Evolutionary conservation across 2,888 invertebrate species (phyloP).

Genomic region (Seira ritae): DNA sequence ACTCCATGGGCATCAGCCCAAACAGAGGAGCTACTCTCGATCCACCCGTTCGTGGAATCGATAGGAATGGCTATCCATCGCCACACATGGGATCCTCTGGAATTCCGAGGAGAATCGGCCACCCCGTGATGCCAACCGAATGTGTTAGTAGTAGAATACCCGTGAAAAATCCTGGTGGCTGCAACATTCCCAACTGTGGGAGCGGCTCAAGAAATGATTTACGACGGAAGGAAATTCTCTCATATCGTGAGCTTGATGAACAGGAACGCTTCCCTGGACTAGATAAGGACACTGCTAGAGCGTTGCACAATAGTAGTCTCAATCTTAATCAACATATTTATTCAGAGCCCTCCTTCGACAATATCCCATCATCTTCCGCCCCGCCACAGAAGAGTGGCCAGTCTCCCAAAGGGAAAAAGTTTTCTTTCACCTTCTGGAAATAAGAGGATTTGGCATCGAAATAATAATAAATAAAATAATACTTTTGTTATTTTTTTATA

Average conservation of each 20-base stretch:
- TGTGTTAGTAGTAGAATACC: slow-evolving; percentile 45
- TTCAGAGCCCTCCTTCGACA: slow-evolving; percentile 72
- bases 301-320: slow-evolving; percentile 73
- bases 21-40: slow-evolving; percentile 39
- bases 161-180: slow-evolving; percentile 40
- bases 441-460: too few species aligned
- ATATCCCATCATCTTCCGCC: slow-evolving; percentile 36
- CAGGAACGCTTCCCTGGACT: slow-evolving; percentile 79
- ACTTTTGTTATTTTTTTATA: too few species aligned
- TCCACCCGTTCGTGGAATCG: slow-evolving; percentile 28
- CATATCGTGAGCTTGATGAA: slow-evolving; percentile 78
- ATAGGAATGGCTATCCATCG: slow-evolving; percentile 45
- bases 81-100: slow-evolving; percentile 53
- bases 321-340: slow-evolving; percentile 73
- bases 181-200: slow-evolving; percentile 42
- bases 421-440: slow-evolving; percentile 73
- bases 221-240: slow-evolving; percentile 56
- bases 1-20: slow-evolving; percentile 22
- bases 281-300: slow-evolving; percentile 77
- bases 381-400: slow-evolving; percentile 43
- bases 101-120: slow-evolving; percentile 49
- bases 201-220: slow-evolving; percentile 35
- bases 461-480: too few species aligned
- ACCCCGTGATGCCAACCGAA: slow-evolving; percentile 41
- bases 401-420: slow-evolving; percentile 66